Base-by-base conservation (phyloP, 2,888 invertebrate species). In the Sinhomidia bicolor region DNA sequence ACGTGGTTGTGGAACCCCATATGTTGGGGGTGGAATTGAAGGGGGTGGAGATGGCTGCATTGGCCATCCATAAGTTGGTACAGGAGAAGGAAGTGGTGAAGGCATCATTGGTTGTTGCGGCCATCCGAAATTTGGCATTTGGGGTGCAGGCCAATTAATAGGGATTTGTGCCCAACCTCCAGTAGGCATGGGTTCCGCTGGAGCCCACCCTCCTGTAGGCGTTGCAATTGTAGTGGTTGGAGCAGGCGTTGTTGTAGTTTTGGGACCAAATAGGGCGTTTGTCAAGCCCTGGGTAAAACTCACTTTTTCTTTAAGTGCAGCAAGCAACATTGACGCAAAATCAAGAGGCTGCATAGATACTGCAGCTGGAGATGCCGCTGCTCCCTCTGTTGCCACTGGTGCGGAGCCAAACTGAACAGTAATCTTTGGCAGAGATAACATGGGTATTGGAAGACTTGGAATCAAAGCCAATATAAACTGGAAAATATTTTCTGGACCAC, bases 391-490 rank as follows among this genome's bases (percentile, higher is more conserved):
- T 6, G 44, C 36, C 1, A 23, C 17, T 14, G 86, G 90, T 9
- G 90, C 68, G 14, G 41, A 83, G 6, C 88, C 90, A 60, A 90
- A 79, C 17, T 88, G 85, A 29, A 91, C 83, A 9, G 89, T 91
- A 7, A 91, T 85, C 20, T 87, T 74, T 2, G 91, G 91, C 14
- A 86, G 26, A 3, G 88, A 89, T 2, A 90, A 57, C 26, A 85
- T 88, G n/a, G 84, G 57, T 6, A 87, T 88, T 23, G 85, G 74
- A 6, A 88, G 62, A 32, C 85, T 78, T n/a, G 86, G 86, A 60
- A 91, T 91, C 0, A 91, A 36, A 7, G 90, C 88, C 6, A 89
- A 54, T 17, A 91, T 89, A 65, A 91, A 90, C n/a, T 90, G 88
- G 36, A 81, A 91, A 60, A 91, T 85, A 68, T 91, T 91, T 44